A percentile compares a stretch with the other conserved stretches of the same genome.
These are phyloP conservation scores for Chironomus tepperi DNA, from an alignment of 1,140 invertebrate genomes.

Conservation along the genomic window DNA sequence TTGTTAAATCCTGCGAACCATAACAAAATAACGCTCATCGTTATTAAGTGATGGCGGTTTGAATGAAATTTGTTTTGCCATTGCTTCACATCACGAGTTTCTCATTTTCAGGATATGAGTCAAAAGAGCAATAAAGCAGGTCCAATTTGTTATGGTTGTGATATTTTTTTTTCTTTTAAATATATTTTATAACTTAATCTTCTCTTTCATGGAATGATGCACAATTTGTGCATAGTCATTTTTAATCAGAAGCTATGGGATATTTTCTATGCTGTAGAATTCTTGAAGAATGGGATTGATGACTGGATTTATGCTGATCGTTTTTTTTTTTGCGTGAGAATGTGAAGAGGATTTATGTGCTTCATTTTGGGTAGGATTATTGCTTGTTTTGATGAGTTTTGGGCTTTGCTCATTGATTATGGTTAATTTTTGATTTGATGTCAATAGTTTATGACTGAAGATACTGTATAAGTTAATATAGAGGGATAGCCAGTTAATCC, in stretches of 20 bases:
- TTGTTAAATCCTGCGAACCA: background rate
- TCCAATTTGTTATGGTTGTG: constrained; percentile 10
- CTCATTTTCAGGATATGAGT: background rate
- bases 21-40: constrained; percentile 1
- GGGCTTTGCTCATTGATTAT: no score
- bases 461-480: no score
- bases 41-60: constrained; percentile 20
- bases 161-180: background rate
- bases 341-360: no score
- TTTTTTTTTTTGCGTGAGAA: no score
- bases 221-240: constrained; percentile 20
- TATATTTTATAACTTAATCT: background rate
- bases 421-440: no score
- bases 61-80: background rate
- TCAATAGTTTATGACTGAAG: no score
- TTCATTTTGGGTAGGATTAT: no score
- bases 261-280: background rate
- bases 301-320: no score
- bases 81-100: background rate
- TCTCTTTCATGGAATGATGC: background rate
- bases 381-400: no score
- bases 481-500: no score
- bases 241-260: background rate
- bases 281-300: no score
- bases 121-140: background rate